These are phyloP conservation scores for Sphecodes monilicornis DNA, from an alignment of 2,888 invertebrate genomes.

Conservation along the genomic window DNA sequence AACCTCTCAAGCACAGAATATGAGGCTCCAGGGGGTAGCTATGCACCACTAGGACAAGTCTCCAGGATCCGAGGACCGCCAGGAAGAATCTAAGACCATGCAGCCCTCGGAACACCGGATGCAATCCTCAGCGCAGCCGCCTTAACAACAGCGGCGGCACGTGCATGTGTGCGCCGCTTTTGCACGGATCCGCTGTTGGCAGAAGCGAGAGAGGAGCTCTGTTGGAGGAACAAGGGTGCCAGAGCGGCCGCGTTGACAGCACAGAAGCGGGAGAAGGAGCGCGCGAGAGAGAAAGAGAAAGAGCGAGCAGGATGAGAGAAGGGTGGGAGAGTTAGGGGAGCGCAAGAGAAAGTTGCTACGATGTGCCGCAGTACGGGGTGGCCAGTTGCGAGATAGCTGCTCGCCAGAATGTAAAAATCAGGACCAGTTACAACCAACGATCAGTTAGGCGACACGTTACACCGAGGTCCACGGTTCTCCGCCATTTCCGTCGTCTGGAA, in stretches of 20 bases:
- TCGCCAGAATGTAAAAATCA: slow-evolving; percentile 19
- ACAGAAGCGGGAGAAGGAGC: slow-evolving; percentile 22
- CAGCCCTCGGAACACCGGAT: slow-evolving; percentile 44
- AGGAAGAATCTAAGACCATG: slow-evolving; percentile 31
- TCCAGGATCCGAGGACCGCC: slow-evolving; percentile 23
- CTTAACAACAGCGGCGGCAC: slow-evolving; percentile 81
- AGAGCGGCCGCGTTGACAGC: slow-evolving; percentile 21
- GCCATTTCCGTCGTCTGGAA: slow-evolving; percentile 48
- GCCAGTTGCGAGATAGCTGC: slow-evolving; percentile 72
- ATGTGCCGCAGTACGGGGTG: slow-evolving; percentile 81
- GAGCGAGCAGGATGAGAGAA: slow-evolving; percentile 38
- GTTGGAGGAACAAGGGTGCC: background rate
- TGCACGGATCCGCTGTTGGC: slow-evolving; percentile 24
- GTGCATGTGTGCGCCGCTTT: slow-evolving; percentile 78
- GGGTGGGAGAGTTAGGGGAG: slow-evolving; percentile 62
- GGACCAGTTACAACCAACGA: background rate
- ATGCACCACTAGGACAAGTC: slow-evolving; percentile 25
- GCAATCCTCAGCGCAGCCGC: slow-evolving; percentile 80
- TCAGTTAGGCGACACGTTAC: slow-evolving; percentile 20
- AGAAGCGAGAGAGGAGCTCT: slow-evolving; percentile 42
- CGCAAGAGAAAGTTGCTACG: slow-evolving; percentile 78
- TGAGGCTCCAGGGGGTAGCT: background rate
- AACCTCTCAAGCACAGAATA: background rate
- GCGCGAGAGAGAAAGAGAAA: slow-evolving; percentile 23
- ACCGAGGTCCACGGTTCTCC: slow-evolving; percentile 17